Base-by-base conservation (phyloP, 1,140 invertebrate species). In the Drosophila asahinai region DNA sequence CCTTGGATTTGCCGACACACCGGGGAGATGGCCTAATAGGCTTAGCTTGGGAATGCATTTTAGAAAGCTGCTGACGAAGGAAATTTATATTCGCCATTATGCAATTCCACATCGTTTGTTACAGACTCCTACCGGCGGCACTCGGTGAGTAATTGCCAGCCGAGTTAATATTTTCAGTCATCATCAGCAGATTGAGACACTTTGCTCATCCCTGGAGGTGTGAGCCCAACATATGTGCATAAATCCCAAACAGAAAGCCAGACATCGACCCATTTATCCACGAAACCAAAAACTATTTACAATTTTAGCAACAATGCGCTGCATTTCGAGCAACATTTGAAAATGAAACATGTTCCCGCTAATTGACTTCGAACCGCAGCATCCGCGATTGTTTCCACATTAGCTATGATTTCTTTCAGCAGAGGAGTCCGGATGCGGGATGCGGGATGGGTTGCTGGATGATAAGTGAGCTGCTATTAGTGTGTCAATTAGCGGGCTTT, bases 371-470 rank as follows among this genome's bases (percentile, higher is more conserved):
- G 86, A 86, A 81, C 86, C 86, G 68, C 86, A 82, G 75, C 76
- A 90, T 90, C 82, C 86, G 82, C 82, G 86, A 90, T 90, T 90
- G 86, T 90, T 90, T 90, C 81, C 86, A 82, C 86, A 90, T 90
- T 90, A 86, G 79, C 86, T 71, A 86, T 82, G 81, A 84, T 89
- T 84, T 89, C 82, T 89, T 86, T 57, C 22, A 36, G 54, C 8
- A 25, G 54, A 11, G 51, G 9, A 38, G 36, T 14, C 33, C n/a
- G 25, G 48, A 40, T 67, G 52, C n/a, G 49, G 27, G 25, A 5
- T 12, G 40, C 5, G 27, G 17, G 11, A 8, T 15, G 52, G 27
- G 27, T 30, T 5, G 27, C 27, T 15, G 22, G 47, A 73, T 87
- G 83, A 87, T 84, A 89, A 89, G 81, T 87, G 83, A 74, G 73